Percentiles rank a stretch among this genome's conserved stretches.
These are phyloP conservation scores for Catocala fraxini DNA, from an alignment of 2,888 invertebrate genomes.

Conservation along the genomic window DNA sequence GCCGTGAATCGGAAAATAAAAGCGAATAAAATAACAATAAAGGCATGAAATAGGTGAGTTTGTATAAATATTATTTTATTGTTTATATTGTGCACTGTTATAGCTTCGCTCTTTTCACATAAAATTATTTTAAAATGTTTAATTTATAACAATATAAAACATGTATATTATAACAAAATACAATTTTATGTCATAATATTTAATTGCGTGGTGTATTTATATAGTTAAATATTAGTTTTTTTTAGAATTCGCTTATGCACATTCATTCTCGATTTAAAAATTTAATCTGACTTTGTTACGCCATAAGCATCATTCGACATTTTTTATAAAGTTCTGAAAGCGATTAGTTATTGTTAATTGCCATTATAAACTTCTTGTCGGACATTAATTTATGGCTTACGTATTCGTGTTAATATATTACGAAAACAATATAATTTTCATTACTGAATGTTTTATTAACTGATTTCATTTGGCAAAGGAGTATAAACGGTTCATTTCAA, in stretches of 20 bases:
- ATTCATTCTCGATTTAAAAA: too few relatives aligned
- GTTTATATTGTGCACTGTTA: conserved; percentile 7
- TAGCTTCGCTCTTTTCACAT: neutral
- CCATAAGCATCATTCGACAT: neutral
- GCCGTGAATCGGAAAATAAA: conserved; percentile 31
- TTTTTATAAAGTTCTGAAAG: conserved; percentile 6
- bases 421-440: too few relatives aligned
- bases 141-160: too few relatives aligned
- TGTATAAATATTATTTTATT: conserved; percentile 20
- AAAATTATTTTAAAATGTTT: neutral
- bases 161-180: too few relatives aligned
- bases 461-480: conserved; percentile 8
- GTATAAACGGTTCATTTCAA: conserved; percentile 6
- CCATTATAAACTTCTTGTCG: neutral
- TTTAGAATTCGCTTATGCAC: too few relatives aligned
- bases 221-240: too few relatives aligned
- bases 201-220: too few relatives aligned
- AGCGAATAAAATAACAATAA: conserved; percentile 39
- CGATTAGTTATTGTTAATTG: conserved; percentile 10
- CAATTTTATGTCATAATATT: too few relatives aligned
- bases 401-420: too few relatives aligned
- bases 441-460: conserved; percentile 12
- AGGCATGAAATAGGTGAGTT: conserved; percentile 43
- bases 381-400: neutral
- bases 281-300: neutral